Evolutionary conservation across 2,113 vertebrate genomes (phyloP), one percentile per base, ranked within the genome.

Genomic region (Pomatorhinus ruficollis): DNA sequence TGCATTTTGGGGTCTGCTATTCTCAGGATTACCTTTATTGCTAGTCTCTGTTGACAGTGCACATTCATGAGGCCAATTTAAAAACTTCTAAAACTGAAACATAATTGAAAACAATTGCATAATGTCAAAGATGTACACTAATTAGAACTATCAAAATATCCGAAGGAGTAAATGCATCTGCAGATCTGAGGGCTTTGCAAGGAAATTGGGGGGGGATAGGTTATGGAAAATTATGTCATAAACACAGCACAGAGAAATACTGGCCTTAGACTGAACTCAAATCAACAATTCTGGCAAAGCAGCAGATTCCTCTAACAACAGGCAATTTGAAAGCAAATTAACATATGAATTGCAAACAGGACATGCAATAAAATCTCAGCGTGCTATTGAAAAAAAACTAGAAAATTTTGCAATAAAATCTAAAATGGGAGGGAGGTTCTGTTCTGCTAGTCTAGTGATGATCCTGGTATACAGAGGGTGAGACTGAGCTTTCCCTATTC

Each of bases 61-160:
- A 47, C 53, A 91, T 96, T 95, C 80, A 83, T 25, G 75, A 66
- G 49, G 64, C 31, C 53, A 83, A 84, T 97, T 95, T 87, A 94
- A 85, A 96, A 96, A 93, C 77, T 92, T 90, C 75, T 96, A 93
- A 93, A 96, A 96, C 65, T 88, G 83, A 96, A 95, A 89, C 65
- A 63, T 92, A 96, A 97, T 88, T 96, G 85, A 83, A 94, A 72
- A 82, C 87, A 96, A 94, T 47, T 88, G 17, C 37, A 84, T 42
- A 79, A 94, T 83, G 75, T 90, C 94, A 90, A 95, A 95, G 74
- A 95, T 92, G 39, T 63, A 60, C 89, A 31, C 56, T 98, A 97
- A 96, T 97, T 96, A 95, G 63, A 87, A 72, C 16, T 68, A 47
- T 95, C 87, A 91, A 97, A 96, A 95, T 25, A 52, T 91, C 88